Conservation (phyloP, 1,140 invertebrate species). For the Protaetia brevitarsis region DNA sequence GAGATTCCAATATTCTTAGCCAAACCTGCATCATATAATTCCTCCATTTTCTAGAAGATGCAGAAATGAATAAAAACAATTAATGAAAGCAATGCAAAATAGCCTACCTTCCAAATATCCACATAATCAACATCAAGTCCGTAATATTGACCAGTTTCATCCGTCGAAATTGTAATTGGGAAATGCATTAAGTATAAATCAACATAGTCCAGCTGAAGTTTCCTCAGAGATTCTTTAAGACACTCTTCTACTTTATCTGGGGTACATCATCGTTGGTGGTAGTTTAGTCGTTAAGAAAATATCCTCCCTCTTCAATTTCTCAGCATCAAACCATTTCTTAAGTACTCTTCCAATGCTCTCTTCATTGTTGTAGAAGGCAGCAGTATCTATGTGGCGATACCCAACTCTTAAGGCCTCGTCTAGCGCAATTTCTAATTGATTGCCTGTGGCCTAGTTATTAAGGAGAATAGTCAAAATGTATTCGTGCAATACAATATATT, state of each 20-base stretch:
- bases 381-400: conserved; percentile 70
- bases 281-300: conserved; percentile 81
- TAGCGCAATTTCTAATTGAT: conserved; percentile 66
- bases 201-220: conserved; percentile 61
- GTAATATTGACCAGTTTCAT: conserved; percentile 25
- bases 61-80: conserved; percentile 49
- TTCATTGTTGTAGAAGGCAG: conserved; percentile 75
- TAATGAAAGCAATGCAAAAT: neutral
- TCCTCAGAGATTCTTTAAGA: conserved; percentile 29
- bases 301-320: conserved; percentile 65
- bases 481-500: no score
- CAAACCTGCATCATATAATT: conserved; percentile 68
- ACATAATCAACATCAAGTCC: conserved; percentile 63
- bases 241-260: conserved; percentile 45
- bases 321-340: conserved; percentile 68
- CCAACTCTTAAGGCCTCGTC: conserved; percentile 61
- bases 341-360: conserved; percentile 70
- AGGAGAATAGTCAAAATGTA: no score
- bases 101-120: conserved; percentile 66
- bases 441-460: no score
- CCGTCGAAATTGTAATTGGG: conserved; percentile 54
- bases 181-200: conserved; percentile 69
- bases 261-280: conserved; percentile 51
- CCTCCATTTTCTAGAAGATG: conserved; percentile 65
- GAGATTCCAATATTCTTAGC: conserved; percentile 80